phyloP scores from a whole-genome alignment of 2,888 invertebrate species.

The Euplagia quadripunctaria region DNA sequence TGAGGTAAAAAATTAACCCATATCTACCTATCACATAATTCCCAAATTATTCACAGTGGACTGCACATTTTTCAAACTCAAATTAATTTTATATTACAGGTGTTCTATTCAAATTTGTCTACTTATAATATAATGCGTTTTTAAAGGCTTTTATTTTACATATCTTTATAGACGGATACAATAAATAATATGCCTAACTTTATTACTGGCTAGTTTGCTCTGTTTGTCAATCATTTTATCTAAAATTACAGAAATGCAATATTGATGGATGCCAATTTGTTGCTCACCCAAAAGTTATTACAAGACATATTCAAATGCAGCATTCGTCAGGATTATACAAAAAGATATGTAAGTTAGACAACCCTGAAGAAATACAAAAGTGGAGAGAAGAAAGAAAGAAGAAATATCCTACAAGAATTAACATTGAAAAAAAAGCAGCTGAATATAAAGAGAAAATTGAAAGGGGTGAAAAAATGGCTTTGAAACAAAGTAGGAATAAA shows the following conservation, averaged over 20 bases:
- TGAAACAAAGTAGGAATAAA: slow-evolving; percentile 64
- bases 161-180: too few relatives aligned
- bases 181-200: too few relatives aligned
- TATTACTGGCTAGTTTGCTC: too few relatives aligned
- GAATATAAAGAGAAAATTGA: slow-evolving; percentile 89
- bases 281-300: slow-evolving; percentile 93
- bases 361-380: slow-evolving; percentile 93
- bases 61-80: too few relatives aligned
- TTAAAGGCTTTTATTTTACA: too few relatives aligned
- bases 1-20: slow-evolving; percentile 70
- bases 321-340: slow-evolving; percentile 94
- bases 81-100: too few relatives aligned
- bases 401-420: slow-evolving; percentile 92
- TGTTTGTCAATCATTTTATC: neutral
- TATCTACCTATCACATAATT: neutral
- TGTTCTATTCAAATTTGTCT: too few relatives aligned
- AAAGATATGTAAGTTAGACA: slow-evolving; percentile 91
- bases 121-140: too few relatives aligned
- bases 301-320: slow-evolving; percentile 93
- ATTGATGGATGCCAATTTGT: slow-evolving; percentile 93
- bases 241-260: slow-evolving; percentile 88
- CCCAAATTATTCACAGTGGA: neutral
- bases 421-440: slow-evolving; percentile 89
- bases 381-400: slow-evolving; percentile 94
- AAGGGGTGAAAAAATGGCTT: slow-evolving; percentile 91